Evolutionary conservation across 2,113 vertebrate genomes (phyloP), one percentile per base, ranked within the genome.

Genomic region (Tragelaphus imberbis): DNA sequence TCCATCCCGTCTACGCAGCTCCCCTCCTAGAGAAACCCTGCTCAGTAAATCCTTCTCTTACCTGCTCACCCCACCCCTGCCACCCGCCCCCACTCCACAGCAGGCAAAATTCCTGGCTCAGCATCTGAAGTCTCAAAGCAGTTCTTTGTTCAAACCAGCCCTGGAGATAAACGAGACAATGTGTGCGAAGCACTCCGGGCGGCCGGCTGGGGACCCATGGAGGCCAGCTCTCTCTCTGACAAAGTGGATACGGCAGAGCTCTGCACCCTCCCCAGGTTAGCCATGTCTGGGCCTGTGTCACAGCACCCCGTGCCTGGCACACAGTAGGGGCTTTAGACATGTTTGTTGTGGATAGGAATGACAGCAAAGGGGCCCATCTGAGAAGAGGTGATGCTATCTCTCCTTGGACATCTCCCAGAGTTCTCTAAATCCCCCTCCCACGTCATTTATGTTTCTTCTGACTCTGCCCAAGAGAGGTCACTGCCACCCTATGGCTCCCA

Each of bases 391-490:
- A 94, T 49, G 1, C 47, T 13, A 1, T 14, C 33, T 16, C 51
- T 51, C 7, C 75, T 6, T 8, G 0, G 0, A 10, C 3, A 1
- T 40, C 75, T 49, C 17, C 44, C 1, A 4, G 55, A 53, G 51
- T 47, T 82, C 36, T 56, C 53, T 28, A 5, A 12, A 23, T 14
- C 19, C 47, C 53, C 33, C 25, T 19, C 47, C 79, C 49, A n/a
- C 27, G 4, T 71, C 61, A 36, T 19, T 2, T 1, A 36, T 94
- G 93, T 92, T 97, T 96, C 97, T 94, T 97, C 94, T 58, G 88
- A 84, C 81, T 97, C 98, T 96, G 97, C 75, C 94, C 95, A 91
- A 96, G 58, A 91, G 33, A 25, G 97, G 93, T 97, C 95, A 47
- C 84, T 61, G 47, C n/a, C 91, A 97, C 92, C 77, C 96, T 94